phyloP scores from a whole-genome alignment of 2,888 invertebrate genomes.

The Harmothoe impar region DNA sequence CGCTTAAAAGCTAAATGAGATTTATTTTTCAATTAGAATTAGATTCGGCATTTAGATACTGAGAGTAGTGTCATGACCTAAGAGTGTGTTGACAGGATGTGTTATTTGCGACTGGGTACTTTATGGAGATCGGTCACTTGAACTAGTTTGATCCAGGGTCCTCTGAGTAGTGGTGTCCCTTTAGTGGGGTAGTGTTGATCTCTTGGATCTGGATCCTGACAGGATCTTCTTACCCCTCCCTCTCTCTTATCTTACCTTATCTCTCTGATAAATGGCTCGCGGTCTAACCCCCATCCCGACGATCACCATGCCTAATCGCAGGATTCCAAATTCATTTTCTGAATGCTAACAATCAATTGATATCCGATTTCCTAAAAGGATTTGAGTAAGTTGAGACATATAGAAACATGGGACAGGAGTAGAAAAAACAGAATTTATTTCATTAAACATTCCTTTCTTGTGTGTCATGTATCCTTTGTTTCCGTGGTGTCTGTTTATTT shows the following conservation, averaged over 20 bases:
- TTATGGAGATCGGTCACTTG: neutral
- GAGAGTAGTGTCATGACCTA: neutral
- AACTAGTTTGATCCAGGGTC: neutral
- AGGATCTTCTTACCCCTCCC: neutral
- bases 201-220: conserved; percentile 15
- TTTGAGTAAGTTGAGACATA: neutral
- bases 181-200: neutral
- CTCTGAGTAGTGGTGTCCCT: neutral
- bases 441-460: too few relatives aligned
- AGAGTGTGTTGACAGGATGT: neutral
- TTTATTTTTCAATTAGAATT: neutral
- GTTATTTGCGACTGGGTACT: neutral
- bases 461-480: too few relatives aligned
- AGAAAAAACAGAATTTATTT: too few relatives aligned
- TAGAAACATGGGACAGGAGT: neutral
- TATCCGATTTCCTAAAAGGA: conserved; percentile 3
- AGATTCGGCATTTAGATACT: neutral
- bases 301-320: neutral
- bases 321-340: neutral
- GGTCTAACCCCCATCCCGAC: neutral
- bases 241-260: neutral
- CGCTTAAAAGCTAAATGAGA: neutral
- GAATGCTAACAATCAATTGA: neutral
- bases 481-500: too few relatives aligned
- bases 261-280: neutral